These are phyloP conservation scores for Adelosebastes latens DNA, from an alignment of 2,797 vertebrate species.

Conservation along the genomic window DNA sequence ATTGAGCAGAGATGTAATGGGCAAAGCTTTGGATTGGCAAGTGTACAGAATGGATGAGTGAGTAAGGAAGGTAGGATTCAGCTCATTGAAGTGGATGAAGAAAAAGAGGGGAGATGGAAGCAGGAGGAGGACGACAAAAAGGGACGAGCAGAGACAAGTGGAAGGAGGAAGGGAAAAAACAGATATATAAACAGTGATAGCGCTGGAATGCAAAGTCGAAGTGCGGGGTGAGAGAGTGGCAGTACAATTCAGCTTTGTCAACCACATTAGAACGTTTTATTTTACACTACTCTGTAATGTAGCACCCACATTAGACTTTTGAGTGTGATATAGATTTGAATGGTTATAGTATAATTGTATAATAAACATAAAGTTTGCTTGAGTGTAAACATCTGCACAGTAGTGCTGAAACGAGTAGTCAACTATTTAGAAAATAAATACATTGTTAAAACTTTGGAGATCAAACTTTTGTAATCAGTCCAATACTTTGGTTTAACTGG, in stretches of 20 bases:
- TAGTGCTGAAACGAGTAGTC: not conserved
- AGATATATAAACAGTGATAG: slow-evolving; percentile 68
- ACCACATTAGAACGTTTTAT: slow-evolving; percentile 1
- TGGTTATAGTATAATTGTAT: not conserved
- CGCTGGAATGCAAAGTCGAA: slow-evolving; percentile 68
- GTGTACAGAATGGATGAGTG: slow-evolving; percentile 85
- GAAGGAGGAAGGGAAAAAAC: slow-evolving; percentile 46
- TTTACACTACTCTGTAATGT: not conserved
- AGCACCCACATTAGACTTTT: not conserved
- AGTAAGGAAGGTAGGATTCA: slow-evolving; percentile 67
- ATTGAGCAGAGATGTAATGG: slow-evolving; percentile 70
- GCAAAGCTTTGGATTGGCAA: slow-evolving; percentile 82
- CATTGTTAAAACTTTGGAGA: not conserved
- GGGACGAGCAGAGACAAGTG: slow-evolving; percentile 60
- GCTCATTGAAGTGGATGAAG: slow-evolving; percentile 50
- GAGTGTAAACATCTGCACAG: not conserved
- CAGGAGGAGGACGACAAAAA: slow-evolving; percentile 55
- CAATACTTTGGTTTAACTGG: not conserved
- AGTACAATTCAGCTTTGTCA: slow-evolving; percentile 67
- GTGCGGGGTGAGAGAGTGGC: slow-evolving; percentile 64
- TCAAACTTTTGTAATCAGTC: not conserved
- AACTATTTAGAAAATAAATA: not conserved
- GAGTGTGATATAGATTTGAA: not conserved
- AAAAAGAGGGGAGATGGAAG: slow-evolving; percentile 57
- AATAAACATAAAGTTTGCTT: not conserved